phyloP scores from a whole-genome alignment of 92 coral and sea anemone genomes.

The Heteractis magnifica region DNA sequence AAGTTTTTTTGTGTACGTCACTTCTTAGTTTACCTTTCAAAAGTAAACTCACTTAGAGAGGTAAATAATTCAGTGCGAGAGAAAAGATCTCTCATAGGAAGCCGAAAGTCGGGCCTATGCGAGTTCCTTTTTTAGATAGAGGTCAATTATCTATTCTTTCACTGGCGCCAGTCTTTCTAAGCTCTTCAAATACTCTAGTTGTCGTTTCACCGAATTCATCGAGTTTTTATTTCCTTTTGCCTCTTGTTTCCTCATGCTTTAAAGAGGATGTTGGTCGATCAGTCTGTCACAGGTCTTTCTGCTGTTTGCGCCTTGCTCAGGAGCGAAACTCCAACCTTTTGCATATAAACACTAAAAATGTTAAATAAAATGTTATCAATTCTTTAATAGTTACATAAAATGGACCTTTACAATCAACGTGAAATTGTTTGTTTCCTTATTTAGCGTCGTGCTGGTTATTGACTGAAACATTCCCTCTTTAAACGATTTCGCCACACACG shows the following conservation, averaged over 20 bases:
- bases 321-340: not conserved
- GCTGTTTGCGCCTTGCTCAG: slow-evolving; percentile 8
- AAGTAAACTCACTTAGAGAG: slow-evolving; percentile 43
- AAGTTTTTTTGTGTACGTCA: slow-evolving; percentile 34
- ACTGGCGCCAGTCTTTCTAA: slow-evolving; percentile 78
- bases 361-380: slow-evolving; percentile 23
- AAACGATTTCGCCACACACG: too few species aligned
- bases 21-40: slow-evolving; percentile 29
- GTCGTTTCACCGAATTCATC: slow-evolving; percentile 30
- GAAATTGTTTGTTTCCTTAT: not conserved
- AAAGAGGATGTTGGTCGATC: slow-evolving; percentile 19
- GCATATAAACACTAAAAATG: slow-evolving; percentile 5
- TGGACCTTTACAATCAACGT: not conserved
- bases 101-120: slow-evolving; percentile 26
- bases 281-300: not conserved
- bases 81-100: slow-evolving; percentile 20
- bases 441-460: not conserved
- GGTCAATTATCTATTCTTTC: slow-evolving; percentile 90
- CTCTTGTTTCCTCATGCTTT: slow-evolving; percentile 33
- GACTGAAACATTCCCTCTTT: not conserved
- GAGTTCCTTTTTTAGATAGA: slow-evolving; percentile 34
- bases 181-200: slow-evolving; percentile 45
- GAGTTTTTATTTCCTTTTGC: slow-evolving; percentile 36
- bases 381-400: not conserved
- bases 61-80: slow-evolving; percentile 37